Evolutionary conservation across 2,113 vertebrate species (phyloP).

Genomic region (Sisor rabdophorus): DNA sequence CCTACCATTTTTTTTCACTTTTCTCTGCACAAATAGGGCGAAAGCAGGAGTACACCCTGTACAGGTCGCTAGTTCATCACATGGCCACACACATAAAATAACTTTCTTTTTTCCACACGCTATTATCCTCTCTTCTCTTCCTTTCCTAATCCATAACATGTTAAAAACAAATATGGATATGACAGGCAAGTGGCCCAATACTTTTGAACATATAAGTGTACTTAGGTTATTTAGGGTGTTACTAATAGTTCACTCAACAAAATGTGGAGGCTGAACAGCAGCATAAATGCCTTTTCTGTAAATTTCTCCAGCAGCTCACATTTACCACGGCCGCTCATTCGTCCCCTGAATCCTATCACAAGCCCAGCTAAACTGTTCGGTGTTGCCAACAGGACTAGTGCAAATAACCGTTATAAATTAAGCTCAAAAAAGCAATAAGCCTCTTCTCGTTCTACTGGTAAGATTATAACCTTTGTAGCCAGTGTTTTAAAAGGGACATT

Average conservation of each 20-base stretch:
- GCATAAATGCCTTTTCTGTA: conserved; percentile 54
- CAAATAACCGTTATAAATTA: neutral
- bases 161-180: too few species aligned
- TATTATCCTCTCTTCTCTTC: too few species aligned
- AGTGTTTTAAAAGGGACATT: neutral
- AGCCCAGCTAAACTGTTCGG: conserved; percentile 13
- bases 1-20: too few species aligned
- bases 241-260: conserved; percentile 12
- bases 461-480: neutral
- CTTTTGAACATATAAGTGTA: too few species aligned
- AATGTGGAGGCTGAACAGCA: conserved; percentile 52
- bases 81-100: too few species aligned
- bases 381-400: conserved; percentile 11
- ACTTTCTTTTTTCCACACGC: too few species aligned
- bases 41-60: too few species aligned
- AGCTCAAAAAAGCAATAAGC: neutral
- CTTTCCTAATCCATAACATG: too few species aligned
- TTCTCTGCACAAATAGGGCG: too few species aligned
- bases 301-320: conserved; percentile 13
- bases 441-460: neutral
- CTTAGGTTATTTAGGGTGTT: conserved; percentile 17
- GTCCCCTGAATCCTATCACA: neutral
- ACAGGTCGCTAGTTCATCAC: too few species aligned
- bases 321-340: conserved; percentile 31
- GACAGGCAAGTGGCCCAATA: too few species aligned